Evolutionary conservation across 2,113 vertebrate species (phyloP), one percentile per base, ranked within the genome.

Genomic region (Salvelinus namaycush): DNA sequence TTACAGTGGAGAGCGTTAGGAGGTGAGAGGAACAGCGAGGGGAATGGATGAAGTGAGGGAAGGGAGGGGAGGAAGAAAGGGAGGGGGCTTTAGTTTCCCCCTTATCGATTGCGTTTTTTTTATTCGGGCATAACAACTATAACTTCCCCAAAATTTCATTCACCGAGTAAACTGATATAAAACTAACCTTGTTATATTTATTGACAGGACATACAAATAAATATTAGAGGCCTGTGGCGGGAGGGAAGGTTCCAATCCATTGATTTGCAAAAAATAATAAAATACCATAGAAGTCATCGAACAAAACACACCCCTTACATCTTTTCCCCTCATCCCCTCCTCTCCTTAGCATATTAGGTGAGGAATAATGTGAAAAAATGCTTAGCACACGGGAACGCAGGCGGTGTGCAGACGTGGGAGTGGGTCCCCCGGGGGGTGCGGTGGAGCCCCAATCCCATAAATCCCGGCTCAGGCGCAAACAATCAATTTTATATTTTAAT

Each of bases 401-500:
- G 87, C 87, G 87, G 91, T 85, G 93, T 89, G 92, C 89, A 95
- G 94, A 84, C 86, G 84, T 86, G 88, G 84, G 91, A 93, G 91
- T 85, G 84, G 87, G 87, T 95, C 95, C 95, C 95, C 59, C 78
- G 87, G 91, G 94, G 92, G 90, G 94, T 90, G 88, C 87, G 84
- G 87, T 86, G 76, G 82, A 92, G 90, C 89, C 92, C 91, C 91
- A 91, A 88, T 90, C 93, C 93, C 94, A 96, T 96, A 96, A 96
- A 96, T 95, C 95, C 93, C 82, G 85, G 90, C 92, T 89, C 90
- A 89, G 90, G 93, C 91, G 92, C 95, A 96, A 96, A 96, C 93
- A 96, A 96, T 95, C 95, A 95, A 96, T 95, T 95, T 94, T 95
- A 93, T 94, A 93, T 95, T 96, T 96, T 96, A 96, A 97, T 96